Conservation (phyloP, 2,888 invertebrate genomes). For the Phania funesta region DNA sequence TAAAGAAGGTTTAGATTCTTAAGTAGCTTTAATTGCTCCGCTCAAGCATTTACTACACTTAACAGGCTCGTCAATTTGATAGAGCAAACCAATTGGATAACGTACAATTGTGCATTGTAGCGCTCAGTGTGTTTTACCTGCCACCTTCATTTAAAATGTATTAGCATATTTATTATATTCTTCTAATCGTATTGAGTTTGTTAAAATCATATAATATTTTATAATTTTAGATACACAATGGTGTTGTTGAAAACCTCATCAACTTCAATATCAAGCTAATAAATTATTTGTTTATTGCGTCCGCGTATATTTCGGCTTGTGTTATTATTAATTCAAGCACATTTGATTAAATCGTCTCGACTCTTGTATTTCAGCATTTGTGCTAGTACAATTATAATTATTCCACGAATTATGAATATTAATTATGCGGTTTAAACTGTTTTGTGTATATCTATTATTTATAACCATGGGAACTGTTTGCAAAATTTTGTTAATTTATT, state of each 20-base stretch:
- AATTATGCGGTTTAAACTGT: constrained; percentile 61
- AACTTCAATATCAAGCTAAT: constrained; percentile 3
- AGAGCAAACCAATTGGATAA: too few species aligned
- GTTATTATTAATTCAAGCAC: constrained; percentile 56
- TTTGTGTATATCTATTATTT: constrained; percentile 61
- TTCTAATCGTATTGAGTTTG: constrained; percentile 18
- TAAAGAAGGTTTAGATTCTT: too few species aligned
- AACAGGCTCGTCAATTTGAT: too few species aligned
- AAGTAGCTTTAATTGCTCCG: too few species aligned
- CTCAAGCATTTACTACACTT: too few species aligned
- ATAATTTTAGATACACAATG: not conserved
- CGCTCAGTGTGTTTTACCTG: not conserved
- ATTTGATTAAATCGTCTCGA: constrained; percentile 54
- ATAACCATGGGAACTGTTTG: constrained; percentile 62
- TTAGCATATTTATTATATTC: constrained; percentile 15
- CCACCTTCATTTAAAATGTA: not conserved
- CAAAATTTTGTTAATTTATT: constrained; percentile 18
- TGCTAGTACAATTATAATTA: constrained; percentile 61
- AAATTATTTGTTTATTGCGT: constrained; percentile 17
- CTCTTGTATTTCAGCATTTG: not conserved
- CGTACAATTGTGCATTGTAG: constrained; percentile 2
- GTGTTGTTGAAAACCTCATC: constrained; percentile 32
- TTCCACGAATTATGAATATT: constrained; percentile 71
- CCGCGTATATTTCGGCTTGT: constrained; percentile 14
- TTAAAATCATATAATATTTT: constrained; percentile 29